Base-by-base conservation (phyloP, 2,113 vertebrate species). In the Mormyrus iriodes region DNA sequence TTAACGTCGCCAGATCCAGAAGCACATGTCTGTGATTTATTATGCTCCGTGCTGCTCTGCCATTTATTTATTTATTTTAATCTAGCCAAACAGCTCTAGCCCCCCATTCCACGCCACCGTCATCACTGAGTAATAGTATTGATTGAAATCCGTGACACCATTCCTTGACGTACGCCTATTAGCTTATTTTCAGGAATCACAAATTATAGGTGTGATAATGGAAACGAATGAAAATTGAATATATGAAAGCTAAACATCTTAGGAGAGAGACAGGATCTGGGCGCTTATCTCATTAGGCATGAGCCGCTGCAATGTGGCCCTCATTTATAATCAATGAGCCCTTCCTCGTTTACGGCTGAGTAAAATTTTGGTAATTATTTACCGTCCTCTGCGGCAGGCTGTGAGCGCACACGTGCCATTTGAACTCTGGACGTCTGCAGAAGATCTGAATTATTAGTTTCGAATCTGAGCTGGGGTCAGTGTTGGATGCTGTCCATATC, bases 141-240 rank as follows among this genome's bases (percentile, higher is more conserved):
- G 24, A 53, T 83, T 44, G 35, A 89, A 58, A 89, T 83, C 31
- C 31, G 21, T n/a, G 21, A 89, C 88, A 89, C 35, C 39, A 42
- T 21, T 24, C 73, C 35, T 58, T 89, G 55, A 85, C 35, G 46
- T 85, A 69, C 53, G 19, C 82, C 88, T 85, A 24, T 89, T 89
- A 86, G 31, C 31, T 53, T 55, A 5, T 49, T 21, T 35, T 86
- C 51, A 39, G n/a, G 48, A 39, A 48, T 86, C 85, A 24, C 83
- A 85, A 89, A 85, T 85, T 61, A 85, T n/a, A 24, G 83, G 44
- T 76, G 44, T 39, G 44, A 61, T 46, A 61, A 86, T 73, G 46
- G 58, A 58, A 53, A 15, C 42, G 24, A 86, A 65, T 89, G 48
- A 73, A 90, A 85, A 86, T 42, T 51, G 82, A 89, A 85, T 46